phyloP scores from a whole-genome alignment of 2,888 invertebrate genomes.

The Ctenicera cuprea region DNA sequence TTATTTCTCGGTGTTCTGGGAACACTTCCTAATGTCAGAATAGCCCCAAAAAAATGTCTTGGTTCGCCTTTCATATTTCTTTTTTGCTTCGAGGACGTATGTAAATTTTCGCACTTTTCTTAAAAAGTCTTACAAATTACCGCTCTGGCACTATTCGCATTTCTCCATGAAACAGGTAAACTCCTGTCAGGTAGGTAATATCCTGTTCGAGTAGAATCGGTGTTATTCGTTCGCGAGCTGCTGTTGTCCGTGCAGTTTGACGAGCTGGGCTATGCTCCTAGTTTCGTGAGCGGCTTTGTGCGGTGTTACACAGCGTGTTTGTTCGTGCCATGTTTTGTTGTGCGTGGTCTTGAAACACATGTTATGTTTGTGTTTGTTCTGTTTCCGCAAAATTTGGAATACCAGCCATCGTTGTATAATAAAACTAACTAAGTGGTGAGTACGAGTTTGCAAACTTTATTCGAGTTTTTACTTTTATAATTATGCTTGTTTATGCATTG shows the following conservation, averaged over 20 bases:
- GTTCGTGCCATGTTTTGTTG: conserved; percentile 47
- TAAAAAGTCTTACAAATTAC: conserved; percentile 14
- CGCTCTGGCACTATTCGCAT: conserved; percentile 1
- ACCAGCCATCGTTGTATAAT: conserved; percentile 19
- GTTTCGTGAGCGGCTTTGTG: conserved; percentile 50
- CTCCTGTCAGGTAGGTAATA: conserved; percentile 23
- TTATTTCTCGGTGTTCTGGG: too few species aligned
- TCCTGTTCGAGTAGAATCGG: conserved; percentile 20
- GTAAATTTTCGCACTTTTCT: conserved; percentile 10
- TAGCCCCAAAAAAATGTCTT: too few species aligned
- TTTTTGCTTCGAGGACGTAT: neutral
- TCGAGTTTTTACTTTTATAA: conserved; percentile 11
- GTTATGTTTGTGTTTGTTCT: conserved; percentile 50
- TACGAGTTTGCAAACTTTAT: neutral
- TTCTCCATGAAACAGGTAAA: conserved; percentile 27
- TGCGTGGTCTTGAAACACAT: conserved; percentile 52
- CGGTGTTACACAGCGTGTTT: conserved; percentile 28
- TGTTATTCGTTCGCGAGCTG: conserved; percentile 10
- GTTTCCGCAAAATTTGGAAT: conserved; percentile 48
- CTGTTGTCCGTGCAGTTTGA: conserved; percentile 37
- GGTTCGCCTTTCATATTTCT: too few species aligned
- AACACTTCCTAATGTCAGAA: too few species aligned
- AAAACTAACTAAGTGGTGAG: neutral
- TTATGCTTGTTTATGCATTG: conserved; percentile 40
- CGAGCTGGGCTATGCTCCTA: conserved; percentile 38